Evolutionary conservation across 2,797 vertebrate species (phyloP).

Genomic region (Sciaenops ocellatus): DNA sequence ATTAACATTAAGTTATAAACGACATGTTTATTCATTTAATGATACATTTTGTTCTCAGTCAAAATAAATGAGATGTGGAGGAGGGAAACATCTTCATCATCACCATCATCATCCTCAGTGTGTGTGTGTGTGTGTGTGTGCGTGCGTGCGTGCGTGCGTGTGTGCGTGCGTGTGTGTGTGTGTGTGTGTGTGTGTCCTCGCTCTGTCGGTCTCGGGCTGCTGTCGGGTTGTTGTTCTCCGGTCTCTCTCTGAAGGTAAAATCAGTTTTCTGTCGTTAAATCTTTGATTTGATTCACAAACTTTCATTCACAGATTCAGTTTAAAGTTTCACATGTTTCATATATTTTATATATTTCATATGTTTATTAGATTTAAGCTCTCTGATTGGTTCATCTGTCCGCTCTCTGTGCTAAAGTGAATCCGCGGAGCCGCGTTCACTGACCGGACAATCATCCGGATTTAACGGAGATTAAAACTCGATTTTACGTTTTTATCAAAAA

Average conservation of each 20-base stretch:
- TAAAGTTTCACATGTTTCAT: neutral
- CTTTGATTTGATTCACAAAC: too few species aligned
- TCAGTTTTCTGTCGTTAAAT: neutral
- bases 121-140: slow-evolving; percentile 14
- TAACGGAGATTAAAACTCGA: neutral
- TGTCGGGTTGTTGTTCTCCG: slow-evolving; percentile 11
- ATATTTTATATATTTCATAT: too few species aligned
- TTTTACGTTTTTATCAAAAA: neutral
- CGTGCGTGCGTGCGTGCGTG: slow-evolving; percentile 11
- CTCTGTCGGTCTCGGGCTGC: slow-evolving; percentile 2
- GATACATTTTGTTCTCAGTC: neutral
- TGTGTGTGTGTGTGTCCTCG: too few species aligned
- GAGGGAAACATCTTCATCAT: slow-evolving; percentile 32
- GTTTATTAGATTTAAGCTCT: too few species aligned
- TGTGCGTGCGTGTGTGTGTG: too few species aligned
- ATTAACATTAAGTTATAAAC: too few species aligned
- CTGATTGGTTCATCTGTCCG: too few species aligned
- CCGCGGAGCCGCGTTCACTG: neutral
- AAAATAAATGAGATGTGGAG: slow-evolving; percentile 5
- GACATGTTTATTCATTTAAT: too few species aligned
- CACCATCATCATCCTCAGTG: slow-evolving; percentile 28
- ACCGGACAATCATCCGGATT: neutral
- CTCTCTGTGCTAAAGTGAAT: too few species aligned
- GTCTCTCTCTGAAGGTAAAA: slow-evolving; percentile 46
- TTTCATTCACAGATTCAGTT: neutral